Evolutionary conservation across 1,140 invertebrate genomes (phyloP).

Genomic region (Hermatobates lingyangjiaoensis): DNA sequence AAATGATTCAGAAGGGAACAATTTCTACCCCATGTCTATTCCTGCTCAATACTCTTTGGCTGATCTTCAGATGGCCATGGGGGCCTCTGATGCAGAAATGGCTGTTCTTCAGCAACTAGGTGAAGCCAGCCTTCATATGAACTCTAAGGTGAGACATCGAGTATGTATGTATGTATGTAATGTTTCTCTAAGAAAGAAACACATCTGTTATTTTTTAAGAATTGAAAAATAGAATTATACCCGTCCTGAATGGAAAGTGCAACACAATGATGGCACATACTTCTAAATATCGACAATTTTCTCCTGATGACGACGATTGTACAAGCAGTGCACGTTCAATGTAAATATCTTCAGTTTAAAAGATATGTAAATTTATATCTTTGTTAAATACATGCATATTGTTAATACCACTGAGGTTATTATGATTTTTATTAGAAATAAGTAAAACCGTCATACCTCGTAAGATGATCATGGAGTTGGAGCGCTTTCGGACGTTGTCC

Average conservation of each 20-base stretch:
- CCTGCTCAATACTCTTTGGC: conserved; percentile 14
- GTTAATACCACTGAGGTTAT: too few species aligned
- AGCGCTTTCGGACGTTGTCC: too few species aligned
- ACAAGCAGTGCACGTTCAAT: not conserved
- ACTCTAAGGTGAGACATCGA: not conserved
- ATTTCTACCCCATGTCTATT: too few species aligned
- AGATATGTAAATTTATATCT: too few species aligned
- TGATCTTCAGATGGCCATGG: conserved; percentile 22
- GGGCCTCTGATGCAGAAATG: conserved; percentile 22
- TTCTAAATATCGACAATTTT: not conserved
- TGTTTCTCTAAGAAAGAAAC: not conserved
- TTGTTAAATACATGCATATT: too few species aligned
- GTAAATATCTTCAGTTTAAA: too few species aligned
- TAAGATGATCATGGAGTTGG: too few species aligned
- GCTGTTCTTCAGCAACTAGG: conserved; percentile 21
- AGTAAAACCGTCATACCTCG: too few species aligned
- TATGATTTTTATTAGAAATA: too few species aligned
- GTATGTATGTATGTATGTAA: not conserved
- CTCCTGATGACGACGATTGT: not conserved
- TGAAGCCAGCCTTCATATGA: conserved; percentile 7
- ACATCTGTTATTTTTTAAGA: not conserved
- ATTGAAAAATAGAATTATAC: too few species aligned
- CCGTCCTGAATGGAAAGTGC: too few species aligned
- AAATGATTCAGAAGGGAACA: conserved; percentile 6
- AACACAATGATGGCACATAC: too few species aligned